Percentiles rank a stretch among this genome's conserved stretches.
Conservation (phyloP, 2,113 vertebrate species). For the Platycercus adscitus region DNA sequence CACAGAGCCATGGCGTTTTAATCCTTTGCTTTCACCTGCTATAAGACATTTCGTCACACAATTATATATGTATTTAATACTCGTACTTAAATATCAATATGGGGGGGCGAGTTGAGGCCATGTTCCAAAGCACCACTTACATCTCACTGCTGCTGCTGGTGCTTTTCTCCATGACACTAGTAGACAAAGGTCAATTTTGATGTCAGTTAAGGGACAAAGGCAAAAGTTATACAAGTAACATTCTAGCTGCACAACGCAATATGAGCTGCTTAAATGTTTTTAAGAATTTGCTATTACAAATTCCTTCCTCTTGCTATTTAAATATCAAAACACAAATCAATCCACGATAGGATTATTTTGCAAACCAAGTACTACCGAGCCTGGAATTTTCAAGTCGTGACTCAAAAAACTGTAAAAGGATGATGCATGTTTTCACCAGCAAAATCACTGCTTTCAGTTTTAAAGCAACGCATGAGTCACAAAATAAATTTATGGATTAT, state of each 20-base stretch:
- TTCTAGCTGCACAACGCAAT: rapidly evolving
- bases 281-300: background rate
- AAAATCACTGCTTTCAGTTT: background rate
- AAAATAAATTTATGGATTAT: background rate
- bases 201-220: background rate
- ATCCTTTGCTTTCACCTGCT: background rate
- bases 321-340: background rate
- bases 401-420: background rate
- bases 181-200: rapidly evolving
- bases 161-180: background rate
- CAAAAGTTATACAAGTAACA: background rate
- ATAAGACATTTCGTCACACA: background rate
- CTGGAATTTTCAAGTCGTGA: background rate
- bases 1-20: background rate
- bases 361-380: background rate
- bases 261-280: background rate
- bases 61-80: background rate
- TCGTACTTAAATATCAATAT: background rate
- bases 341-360: background rate
- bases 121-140: background rate
- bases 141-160: background rate
- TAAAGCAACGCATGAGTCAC: background rate
- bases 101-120: background rate
- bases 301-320: background rate
- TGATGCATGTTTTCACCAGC: background rate